A percentile compares a stretch with the other conserved stretches of the same genome.
These are phyloP conservation scores for Mionectes olivaceus DNA, from an alignment of 2,797 vertebrate species.

Conservation along the genomic window DNA sequence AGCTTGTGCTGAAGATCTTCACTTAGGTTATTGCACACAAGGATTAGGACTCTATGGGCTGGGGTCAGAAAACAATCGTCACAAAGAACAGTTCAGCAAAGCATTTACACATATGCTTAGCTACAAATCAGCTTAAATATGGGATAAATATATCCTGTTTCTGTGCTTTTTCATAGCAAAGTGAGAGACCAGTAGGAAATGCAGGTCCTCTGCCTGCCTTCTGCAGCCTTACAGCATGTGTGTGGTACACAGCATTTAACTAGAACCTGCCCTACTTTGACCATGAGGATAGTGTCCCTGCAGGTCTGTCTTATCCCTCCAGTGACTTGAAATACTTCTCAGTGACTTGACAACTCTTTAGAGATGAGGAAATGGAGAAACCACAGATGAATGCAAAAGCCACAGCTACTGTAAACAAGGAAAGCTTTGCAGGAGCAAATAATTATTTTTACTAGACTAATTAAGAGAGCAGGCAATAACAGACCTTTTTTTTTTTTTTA, in stretches of 20 bases:
- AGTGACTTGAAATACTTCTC: not conserved
- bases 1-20: rapidly evolving
- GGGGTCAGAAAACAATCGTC: not conserved
- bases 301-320: not conserved
- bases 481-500: not conserved
- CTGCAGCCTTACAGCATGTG: not conserved
- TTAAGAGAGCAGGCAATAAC: not conserved
- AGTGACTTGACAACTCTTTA: not conserved
- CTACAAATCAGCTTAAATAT: not conserved
- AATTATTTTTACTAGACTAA: not conserved
- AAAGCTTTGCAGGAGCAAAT: not conserved
- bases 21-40: not conserved
- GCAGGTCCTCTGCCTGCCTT: not conserved
- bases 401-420: not conserved
- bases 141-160: not conserved
- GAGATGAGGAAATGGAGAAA: not conserved
- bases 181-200: not conserved
- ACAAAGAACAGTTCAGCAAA: not conserved
- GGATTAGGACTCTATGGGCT: not conserved
- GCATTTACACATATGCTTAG: not conserved
- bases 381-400: not conserved
- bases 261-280: not conserved
- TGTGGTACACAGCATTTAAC: not conserved
- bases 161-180: not conserved
- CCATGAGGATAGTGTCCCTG: not conserved